A percentile compares a stretch with the other conserved stretches of the same genome.
Evolutionary conservation across 2,797 vertebrate genomes (phyloP).

Genomic region (Sphenodon punctatus): DNA sequence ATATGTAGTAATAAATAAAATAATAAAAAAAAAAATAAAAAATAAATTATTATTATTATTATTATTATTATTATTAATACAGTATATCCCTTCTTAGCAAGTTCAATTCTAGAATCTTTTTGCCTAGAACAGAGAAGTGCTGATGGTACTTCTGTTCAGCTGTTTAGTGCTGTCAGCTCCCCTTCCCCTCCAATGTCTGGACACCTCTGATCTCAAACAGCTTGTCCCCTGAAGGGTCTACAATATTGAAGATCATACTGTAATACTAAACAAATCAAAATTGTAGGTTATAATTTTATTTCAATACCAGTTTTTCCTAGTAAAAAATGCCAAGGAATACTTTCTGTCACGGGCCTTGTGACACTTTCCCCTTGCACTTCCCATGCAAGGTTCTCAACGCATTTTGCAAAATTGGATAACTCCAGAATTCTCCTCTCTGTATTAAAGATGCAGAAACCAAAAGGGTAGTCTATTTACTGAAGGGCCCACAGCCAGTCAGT

Average conservation of each 20-base stretch:
- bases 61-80: no score
- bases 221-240: no score
- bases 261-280: not conserved
- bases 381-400: not conserved
- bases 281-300: not conserved
- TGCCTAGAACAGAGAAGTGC: no score
- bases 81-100: no score
- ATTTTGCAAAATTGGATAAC: not conserved
- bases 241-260: not conserved
- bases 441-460: not conserved
- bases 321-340: not conserved
- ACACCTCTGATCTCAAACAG: no score
- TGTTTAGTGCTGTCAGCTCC: no score
- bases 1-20: no score
- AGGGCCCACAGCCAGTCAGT: not conserved
- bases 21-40: no score
- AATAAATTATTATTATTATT: no score
- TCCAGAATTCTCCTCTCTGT: not conserved
- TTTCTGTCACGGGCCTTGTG: accelerated
- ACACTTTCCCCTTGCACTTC: accelerated
- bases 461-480: not conserved
- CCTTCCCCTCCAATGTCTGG: no score
- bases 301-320: not conserved
- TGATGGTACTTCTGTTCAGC: no score
- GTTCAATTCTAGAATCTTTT: no score